A percentile compares a stretch with the other conserved stretches of the same genome.
Conservation (phyloP, 2,797 vertebrate genomes). For the Peromyscus aztecus region DNA sequence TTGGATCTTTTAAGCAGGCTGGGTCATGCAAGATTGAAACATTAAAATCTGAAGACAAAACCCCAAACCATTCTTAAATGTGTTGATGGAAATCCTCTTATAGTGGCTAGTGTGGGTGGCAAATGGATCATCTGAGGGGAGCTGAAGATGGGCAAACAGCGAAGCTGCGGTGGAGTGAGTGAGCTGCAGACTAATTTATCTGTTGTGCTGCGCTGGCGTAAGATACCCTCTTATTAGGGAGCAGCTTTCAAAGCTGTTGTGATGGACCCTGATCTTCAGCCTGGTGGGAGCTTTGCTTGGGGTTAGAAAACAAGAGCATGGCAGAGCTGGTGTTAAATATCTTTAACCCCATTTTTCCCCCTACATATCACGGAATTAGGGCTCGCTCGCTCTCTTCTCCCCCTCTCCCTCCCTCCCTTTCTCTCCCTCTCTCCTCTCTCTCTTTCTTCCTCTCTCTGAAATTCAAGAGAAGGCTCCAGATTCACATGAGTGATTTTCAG, state of each 20-base stretch:
- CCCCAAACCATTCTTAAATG: background rate
- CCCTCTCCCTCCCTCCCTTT: constrained; percentile 76
- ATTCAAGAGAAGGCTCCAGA: constrained; percentile 82
- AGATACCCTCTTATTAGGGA: constrained; percentile 69
- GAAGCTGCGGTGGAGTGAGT: background rate
- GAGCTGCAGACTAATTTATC: constrained; percentile 69
- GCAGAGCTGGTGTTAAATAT: constrained; percentile 76
- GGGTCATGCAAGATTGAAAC: background rate
- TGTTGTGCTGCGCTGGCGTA: constrained; percentile 64
- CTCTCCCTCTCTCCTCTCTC: too few species aligned
- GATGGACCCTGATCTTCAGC: constrained; percentile 74
- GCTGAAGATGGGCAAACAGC: background rate
- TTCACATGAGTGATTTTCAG: constrained; percentile 88
- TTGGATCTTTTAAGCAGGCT: background rate
- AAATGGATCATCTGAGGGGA: constrained; percentile 4
- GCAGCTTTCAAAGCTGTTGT: constrained; percentile 69
- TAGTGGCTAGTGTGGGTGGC: background rate
- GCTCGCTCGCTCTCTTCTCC: too few species aligned
- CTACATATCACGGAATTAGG: background rate
- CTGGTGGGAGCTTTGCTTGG: constrained; percentile 71
- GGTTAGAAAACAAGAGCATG: constrained; percentile 75
- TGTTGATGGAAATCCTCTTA: constrained; percentile 4
- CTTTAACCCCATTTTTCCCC: constrained; percentile 71
- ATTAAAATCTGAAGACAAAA: constrained; percentile 5
- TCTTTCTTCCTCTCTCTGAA: constrained; percentile 65